These are phyloP conservation scores for Sardina pilchardus DNA, from an alignment of 2,113 vertebrate species.

Conservation along the genomic window DNA sequence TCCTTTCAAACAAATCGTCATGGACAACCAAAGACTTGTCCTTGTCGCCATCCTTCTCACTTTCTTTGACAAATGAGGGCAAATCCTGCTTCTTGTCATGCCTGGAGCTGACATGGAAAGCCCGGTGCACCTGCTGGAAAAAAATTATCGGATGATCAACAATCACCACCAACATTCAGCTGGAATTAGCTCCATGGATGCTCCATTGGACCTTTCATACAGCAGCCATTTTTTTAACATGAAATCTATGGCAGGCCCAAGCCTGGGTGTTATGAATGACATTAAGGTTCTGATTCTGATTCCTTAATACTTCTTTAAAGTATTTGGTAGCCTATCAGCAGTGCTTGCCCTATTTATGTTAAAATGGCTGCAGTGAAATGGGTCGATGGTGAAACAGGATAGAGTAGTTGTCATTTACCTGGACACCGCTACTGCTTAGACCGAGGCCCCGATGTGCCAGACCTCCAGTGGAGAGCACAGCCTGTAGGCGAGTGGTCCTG, in stretches of 20 bases:
- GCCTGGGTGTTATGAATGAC: no score
- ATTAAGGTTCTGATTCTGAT: no score
- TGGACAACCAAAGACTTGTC: slow-evolving; percentile 49
- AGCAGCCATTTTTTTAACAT: no score
- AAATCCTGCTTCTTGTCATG: slow-evolving; percentile 35
- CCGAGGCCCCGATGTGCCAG: background rate
- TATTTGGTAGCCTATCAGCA: no score
- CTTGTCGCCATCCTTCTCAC: slow-evolving; percentile 7
- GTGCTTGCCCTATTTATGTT: no score
- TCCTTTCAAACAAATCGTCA: slow-evolving; percentile 71
- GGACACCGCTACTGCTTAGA: slow-evolving; percentile 22
- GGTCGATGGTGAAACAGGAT: no score
- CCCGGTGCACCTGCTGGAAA: slow-evolving; percentile 46
- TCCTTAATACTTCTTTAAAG: no score
- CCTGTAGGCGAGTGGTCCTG: slow-evolving; percentile 15
- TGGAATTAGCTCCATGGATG: background rate
- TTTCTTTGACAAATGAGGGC: background rate
- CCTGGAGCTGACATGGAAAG: slow-evolving; percentile 51
- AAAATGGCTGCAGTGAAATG: no score
- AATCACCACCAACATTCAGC: background rate
- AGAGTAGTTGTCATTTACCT: slow-evolving; percentile 50
- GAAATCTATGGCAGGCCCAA: no score
- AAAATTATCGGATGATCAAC: background rate
- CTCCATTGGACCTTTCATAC: no score
- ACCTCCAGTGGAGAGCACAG: background rate